Conservation (phyloP, 2,888 invertebrate species). For the Villa cingulata region DNA sequence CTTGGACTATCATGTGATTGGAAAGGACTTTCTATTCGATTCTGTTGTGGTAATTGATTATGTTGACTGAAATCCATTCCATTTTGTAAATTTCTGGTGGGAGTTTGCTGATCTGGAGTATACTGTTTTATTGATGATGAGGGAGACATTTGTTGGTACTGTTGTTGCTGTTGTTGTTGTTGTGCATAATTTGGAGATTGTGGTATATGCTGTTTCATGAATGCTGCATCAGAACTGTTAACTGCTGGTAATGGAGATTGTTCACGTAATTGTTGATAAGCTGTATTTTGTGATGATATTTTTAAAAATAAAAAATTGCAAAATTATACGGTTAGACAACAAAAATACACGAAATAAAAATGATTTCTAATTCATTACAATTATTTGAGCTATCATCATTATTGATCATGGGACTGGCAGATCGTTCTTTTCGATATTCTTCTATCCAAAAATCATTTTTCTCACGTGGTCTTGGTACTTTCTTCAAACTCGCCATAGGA, state of each 20-base stretch:
- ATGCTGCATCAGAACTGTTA: not conserved
- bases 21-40: constrained; percentile 30
- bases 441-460: constrained; percentile 48
- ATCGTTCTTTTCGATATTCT: constrained; percentile 38
- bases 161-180: constrained; percentile 16
- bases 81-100: not conserved
- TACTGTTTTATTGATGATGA: constrained; percentile 8
- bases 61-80: constrained; percentile 13
- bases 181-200: constrained; percentile 17
- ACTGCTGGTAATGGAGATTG: not conserved
- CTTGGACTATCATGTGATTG: constrained; percentile 25
- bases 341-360: no score
- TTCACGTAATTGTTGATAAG: not conserved
- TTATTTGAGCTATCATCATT: constrained; percentile 8
- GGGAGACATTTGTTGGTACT: constrained; percentile 17
- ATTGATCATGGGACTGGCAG: constrained; percentile 33
- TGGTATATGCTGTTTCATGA: constrained; percentile 6
- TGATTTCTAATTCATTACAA: no score
- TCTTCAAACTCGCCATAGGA: constrained; percentile 53
- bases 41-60: constrained; percentile 15
- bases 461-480: constrained; percentile 54
- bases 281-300: not conserved
- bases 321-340: no score
- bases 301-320: not conserved
- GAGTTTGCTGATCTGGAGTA: not conserved